Conservation (phyloP, 2,888 invertebrate genomes). For the Heterodera filipjevi region DNA sequence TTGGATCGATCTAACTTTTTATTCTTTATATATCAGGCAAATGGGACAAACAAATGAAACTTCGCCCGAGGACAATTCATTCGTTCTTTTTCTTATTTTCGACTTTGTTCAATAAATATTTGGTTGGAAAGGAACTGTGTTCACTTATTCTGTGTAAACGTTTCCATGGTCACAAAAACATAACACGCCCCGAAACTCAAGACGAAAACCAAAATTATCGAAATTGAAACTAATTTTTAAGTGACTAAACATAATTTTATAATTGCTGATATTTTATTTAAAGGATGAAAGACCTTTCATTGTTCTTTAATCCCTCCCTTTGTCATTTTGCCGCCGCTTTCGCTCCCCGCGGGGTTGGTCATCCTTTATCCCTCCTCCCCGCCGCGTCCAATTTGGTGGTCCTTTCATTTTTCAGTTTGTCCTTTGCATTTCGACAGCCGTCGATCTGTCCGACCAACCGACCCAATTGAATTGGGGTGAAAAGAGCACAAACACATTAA, state of each 20-base stretch:
- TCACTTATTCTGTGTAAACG: too few species aligned
- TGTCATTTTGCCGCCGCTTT: too few species aligned
- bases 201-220: too few species aligned
- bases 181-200: too few species aligned
- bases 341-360: too few species aligned
- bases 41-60: neutral
- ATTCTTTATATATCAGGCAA: conserved; percentile 1
- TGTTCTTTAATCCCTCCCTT: too few species aligned
- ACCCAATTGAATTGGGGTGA: neutral
- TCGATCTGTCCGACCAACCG: neutral
- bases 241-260: too few species aligned
- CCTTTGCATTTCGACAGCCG: neutral
- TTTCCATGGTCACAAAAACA: too few species aligned
- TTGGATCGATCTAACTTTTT: conserved; percentile 5
- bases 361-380: neutral
- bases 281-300: too few species aligned
- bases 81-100: neutral
- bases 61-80: conserved; percentile 1
- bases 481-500: neutral
- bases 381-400: neutral
- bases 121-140: neutral
- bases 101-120: neutral
- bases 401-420: neutral
- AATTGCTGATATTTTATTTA: too few species aligned
- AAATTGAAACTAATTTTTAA: too few species aligned